Base-by-base conservation (phyloP, 2,888 invertebrate genomes). In the Germaria angustata region DNA sequence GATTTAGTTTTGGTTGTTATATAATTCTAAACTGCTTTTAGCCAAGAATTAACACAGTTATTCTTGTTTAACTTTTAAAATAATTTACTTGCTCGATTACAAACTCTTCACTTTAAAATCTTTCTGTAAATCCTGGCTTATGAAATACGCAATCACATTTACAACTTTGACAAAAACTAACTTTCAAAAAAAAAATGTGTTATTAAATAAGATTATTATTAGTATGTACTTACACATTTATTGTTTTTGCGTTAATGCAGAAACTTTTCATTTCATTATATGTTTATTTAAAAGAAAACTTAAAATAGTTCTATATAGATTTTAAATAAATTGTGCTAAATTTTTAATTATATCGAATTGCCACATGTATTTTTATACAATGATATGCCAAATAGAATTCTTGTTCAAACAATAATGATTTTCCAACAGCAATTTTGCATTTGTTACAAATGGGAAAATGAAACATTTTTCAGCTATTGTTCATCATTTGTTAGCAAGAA, bases 311-410 rank as follows among this genome's bases (percentile, higher is more conserved):
- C 4, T 69, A 53, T 44, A 61, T 32, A 46, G 17, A 41, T 20
- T 36, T 71, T 32, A 61, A 80, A 61, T 68, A 55, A 77, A 73
- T 81, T 81, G 81, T 81, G 81, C 81, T 78, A 66, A 28, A 13
- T 39, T 77, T n/a, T 68, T 80, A 28, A 53, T 73, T 65, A 78
- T 41, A 79, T 51, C 51, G 22, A 57, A 69, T 75, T 65, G 32
- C 15, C 66, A 17, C 53, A 68, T 73, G 51, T 34, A 44, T 28
- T 71, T 76, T 65, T 49, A 51, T 71, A 81, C 57, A 75, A 55
- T 75, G 69, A 75, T 76, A 80, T 80, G 75, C 68, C 53, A 68
- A 73, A 73, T 68, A 53, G 22, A 63, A 46, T 71, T 55, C 17
- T 63, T 61, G 28, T 53, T 73, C 32, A 72, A 72, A 71, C 7